Evolutionary conservation across 2,888 invertebrate genomes (phyloP).

Genomic region (Mesorhabditis sp.): DNA sequence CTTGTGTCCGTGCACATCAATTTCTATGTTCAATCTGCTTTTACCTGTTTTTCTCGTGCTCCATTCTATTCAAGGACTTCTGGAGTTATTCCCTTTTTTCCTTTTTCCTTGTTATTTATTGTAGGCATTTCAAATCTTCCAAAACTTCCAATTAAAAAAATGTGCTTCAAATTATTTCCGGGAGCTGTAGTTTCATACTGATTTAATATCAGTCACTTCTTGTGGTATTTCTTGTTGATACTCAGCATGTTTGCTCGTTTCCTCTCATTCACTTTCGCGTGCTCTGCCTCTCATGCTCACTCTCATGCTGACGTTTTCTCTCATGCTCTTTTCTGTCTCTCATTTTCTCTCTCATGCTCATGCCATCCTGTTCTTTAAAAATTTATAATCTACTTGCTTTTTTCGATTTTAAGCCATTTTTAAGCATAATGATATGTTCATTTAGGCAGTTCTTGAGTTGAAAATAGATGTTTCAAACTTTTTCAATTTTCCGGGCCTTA

Average conservation of each 20-base stretch:
- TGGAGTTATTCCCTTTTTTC: slow-evolving; percentile 9
- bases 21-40: slow-evolving; percentile 11
- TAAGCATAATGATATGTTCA: too few relatives aligned
- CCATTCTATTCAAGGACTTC: background rate
- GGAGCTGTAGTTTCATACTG: slow-evolving; percentile 10
- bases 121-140: slow-evolving; percentile 12
- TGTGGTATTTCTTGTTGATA: background rate
- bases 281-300: background rate
- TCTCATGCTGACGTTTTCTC: slow-evolving; percentile 4
- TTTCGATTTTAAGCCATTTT: too few relatives aligned
- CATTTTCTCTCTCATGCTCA: background rate
- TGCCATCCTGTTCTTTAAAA: too few relatives aligned
- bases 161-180: slow-evolving; percentile 21
- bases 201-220: slow-evolving; percentile 9
- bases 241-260: slow-evolving; percentile 7
- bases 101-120: background rate
- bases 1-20: slow-evolving; percentile 7
- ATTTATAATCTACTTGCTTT: too few relatives aligned
- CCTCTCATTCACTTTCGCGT: background rate
- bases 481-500: too few relatives aligned
- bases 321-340: background rate
- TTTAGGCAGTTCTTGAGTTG: too few relatives aligned
- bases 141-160: slow-evolving; percentile 22
- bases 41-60: slow-evolving; percentile 16
- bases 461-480: too few relatives aligned